Evolutionary conservation across 2,888 invertebrate genomes (phyloP), one percentile per base, ranked within the genome.

Genomic region (Meloe dianella): DNA sequence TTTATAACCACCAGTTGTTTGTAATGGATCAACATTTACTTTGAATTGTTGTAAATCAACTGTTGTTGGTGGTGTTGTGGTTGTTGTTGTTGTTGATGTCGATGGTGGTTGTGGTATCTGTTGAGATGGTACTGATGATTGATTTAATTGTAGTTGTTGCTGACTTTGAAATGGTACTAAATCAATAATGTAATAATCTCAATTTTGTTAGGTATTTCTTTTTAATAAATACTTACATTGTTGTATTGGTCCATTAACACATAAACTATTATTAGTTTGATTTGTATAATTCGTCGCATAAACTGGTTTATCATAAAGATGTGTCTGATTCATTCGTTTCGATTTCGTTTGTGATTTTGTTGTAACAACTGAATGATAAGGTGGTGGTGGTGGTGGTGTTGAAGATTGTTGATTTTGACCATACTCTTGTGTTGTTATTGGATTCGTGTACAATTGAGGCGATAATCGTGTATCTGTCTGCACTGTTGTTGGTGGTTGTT

Each of bases 311-410:
- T 61, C 69, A 38, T 67, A 72, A 30, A 47, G 22, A 60, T 10
- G 17, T 24, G 41, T n/a, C 41, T 41, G 60, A 20, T 14, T 27
- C 9, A 47, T 8, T 8, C 47, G 47, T 47, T 47, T 47, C 20
- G 47, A 20, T 47, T 47, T 47, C 8, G 20, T 20, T 47, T 47
- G 47, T 10, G 47, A 20, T 47, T 47, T 47, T 3, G 47, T 20
- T 20, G 8, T 1, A 74, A 77, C 66, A n/a, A 77, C 66, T n/a
- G 75, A 71, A 63, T 76, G 78, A 68, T 77, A 80, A 62, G 83
- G 71, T 27, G 84, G 77, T 70, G 84, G 71, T 63, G 83, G 71
- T 27, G 84, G 78, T 70, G 84, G 71, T 77, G 60, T 82, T 65
- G 41, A 84, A 27, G 56, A 63, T n/a, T 60, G 32, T 27, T 64